Conservation (phyloP, 2,797 vertebrate genomes). For the Telmatherina bonti region DNA sequence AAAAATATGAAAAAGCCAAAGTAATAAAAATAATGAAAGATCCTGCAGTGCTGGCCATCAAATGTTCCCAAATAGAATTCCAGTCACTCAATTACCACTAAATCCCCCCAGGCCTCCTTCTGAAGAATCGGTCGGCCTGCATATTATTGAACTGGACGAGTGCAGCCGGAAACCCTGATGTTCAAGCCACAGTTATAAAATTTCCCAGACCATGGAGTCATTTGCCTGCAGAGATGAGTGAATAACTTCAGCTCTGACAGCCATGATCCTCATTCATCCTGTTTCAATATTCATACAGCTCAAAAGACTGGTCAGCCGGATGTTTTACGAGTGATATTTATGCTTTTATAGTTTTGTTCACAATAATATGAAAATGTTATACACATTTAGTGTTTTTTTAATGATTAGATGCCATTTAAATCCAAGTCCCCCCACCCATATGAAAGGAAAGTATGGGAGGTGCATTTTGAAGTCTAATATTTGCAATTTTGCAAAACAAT, state of each 20-base stretch:
- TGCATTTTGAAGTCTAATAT: no score
- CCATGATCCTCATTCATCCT: conserved; percentile 37
- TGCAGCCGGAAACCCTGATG: conserved; percentile 63
- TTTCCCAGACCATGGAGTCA: conserved; percentile 47
- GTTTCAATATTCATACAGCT: conserved; percentile 26
- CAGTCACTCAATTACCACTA: conserved; percentile 39
- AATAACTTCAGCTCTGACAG: conserved; percentile 52
- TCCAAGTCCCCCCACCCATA: not conserved
- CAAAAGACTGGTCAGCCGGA: conserved; percentile 7
- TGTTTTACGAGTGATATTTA: not conserved
- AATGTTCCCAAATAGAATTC: conserved; percentile 66
- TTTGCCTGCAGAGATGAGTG: conserved; percentile 53
- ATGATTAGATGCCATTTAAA: not conserved
- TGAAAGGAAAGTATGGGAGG: no score
- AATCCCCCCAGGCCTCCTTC: conserved; percentile 60
- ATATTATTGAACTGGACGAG: conserved; percentile 56
- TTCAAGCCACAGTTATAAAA: conserved; percentile 62
- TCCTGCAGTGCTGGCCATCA: conserved; percentile 50
- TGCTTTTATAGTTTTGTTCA: not conserved
- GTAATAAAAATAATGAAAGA: conserved; percentile 35
- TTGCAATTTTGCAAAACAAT: not conserved
- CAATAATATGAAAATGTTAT: not conserved
- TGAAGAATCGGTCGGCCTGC: conserved; percentile 51
- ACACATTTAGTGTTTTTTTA: not conserved
- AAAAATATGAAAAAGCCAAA: not conserved